Evolutionary conservation across 64 coral and sea anemone species (phyloP), one percentile per base, ranked within the genome.

Genomic region (Dendronephthya gigantea): DNA sequence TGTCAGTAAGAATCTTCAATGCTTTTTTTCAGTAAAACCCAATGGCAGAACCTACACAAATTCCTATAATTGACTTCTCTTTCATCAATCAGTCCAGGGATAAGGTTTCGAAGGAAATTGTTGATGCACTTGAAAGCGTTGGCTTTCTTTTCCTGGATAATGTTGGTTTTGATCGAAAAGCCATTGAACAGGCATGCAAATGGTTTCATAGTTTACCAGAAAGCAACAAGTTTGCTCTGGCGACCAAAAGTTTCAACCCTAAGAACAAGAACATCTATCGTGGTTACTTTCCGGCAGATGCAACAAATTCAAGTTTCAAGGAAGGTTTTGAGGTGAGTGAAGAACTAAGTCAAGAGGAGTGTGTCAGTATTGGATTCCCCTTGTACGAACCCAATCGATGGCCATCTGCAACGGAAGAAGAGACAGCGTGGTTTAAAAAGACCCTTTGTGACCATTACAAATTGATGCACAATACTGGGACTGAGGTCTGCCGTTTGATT

Each of bases 401-500:
- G 84, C 84, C 89, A 6, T 35, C 29, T 76, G 69, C 29, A 39
- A 56, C 16, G 23, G 89, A 90, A 50, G 84, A 90, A 75, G 89
- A 49, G 7, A 76, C 40, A 47, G 82, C 51, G 50, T 49, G 15
- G 34, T 90, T 86, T 48, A 86, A 82, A 28, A 68, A 49, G 13
- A 47, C 85, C 68, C 25, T 83, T 30, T 84, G 35, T 36, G 8
- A 85, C 35, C 83, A 90, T 85, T 90, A 84, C 41, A 32, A 89
- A 25, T 12, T 40, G 55, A 90, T 90, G 89, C 89, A 90, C 22
- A 86, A 79, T 1, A 48, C 51, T 6, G 41, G 45, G 47, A 31
- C 87, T 10, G 89, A 90, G 23, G 68, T 90, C 34, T 87, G 84
- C 40, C 47, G 89, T 66, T 86, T 90, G 12, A 86, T 90, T 56